phyloP scores from a whole-genome alignment of 2,113 vertebrate species.

The Corythaixoides concolor region DNA sequence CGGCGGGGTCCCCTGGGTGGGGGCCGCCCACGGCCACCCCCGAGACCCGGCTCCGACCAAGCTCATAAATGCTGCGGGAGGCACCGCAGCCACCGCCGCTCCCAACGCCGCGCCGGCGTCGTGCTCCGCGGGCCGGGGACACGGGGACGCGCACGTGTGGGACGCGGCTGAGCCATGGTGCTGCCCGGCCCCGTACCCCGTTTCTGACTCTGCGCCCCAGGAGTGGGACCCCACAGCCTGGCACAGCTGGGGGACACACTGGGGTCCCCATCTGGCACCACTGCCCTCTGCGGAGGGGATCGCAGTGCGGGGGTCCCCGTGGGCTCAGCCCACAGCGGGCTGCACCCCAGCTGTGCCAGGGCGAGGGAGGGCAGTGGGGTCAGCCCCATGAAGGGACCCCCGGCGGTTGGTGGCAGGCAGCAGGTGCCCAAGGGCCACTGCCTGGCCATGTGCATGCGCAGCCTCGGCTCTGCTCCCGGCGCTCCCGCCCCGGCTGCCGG shows the following conservation, averaged over 20 bases:
- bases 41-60: not conserved
- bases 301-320: fast-evolving
- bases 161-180: fast-evolving
- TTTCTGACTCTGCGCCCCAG: fast-evolving
- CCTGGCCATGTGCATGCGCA: fast-evolving
- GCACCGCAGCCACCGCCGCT: not conserved
- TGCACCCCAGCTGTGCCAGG: not conserved
- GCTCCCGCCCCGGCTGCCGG: not conserved
- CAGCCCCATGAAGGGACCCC: not conserved
- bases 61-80: not conserved
- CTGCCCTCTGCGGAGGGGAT: fast-evolving
- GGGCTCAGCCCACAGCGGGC: not conserved
- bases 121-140: not conserved
- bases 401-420: not conserved
- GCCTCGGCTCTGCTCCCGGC: not conserved
- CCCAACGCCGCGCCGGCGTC: not conserved
- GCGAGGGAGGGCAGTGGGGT: too few relatives aligned
- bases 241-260: too few relatives aligned
- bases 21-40: not conserved
- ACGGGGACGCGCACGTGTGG: not conserved
- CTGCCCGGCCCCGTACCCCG: fast-evolving
- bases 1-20: not conserved
- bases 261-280: fast-evolving
- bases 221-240: not conserved
- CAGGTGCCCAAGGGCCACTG: not conserved